Evolutionary conservation across 2,888 invertebrate genomes (phyloP).

Genomic region (Ryuthela nishihirai): DNA sequence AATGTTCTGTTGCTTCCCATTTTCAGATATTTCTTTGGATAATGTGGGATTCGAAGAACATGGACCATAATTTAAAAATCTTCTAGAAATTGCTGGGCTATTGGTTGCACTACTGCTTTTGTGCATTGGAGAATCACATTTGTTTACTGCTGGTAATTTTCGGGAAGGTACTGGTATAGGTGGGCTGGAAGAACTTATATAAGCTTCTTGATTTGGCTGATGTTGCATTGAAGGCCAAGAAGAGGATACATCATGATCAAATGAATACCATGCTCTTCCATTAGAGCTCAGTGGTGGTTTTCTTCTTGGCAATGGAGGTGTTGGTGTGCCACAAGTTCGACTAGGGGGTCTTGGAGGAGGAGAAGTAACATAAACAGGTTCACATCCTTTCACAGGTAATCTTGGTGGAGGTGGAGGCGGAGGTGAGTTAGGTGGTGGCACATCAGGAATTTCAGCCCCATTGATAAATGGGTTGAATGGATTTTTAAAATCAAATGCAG

Average conservation of each 20-base stretch:
- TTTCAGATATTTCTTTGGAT: neutral
- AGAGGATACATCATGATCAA: slow-evolving; percentile 18
- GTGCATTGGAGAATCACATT: neutral
- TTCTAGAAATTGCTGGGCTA: slow-evolving; percentile 3
- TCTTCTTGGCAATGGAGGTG: slow-evolving; percentile 15
- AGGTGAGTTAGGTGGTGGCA: slow-evolving; percentile 17
- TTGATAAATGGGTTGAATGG: slow-evolving; percentile 30
- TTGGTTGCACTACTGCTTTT: slow-evolving; percentile 14
- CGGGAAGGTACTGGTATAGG: slow-evolving; percentile 26
- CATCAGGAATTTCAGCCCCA: slow-evolving; percentile 4
- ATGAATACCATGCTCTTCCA: slow-evolving; percentile 21
- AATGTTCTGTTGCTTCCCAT: no score
- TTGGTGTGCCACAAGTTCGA: slow-evolving; percentile 9
- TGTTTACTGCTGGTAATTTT: slow-evolving; percentile 11
- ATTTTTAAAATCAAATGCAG: slow-evolving; percentile 4
- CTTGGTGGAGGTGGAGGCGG: slow-evolving; percentile 34
- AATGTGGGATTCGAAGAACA: neutral
- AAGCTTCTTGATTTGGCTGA: neutral
- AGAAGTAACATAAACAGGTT: slow-evolving; percentile 1
- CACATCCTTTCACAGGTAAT: slow-evolving; percentile 9
- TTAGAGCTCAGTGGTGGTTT: slow-evolving; percentile 3
- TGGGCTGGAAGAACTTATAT: neutral
- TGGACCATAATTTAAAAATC: neutral
- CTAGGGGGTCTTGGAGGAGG: slow-evolving; percentile 18
- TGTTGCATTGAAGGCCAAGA: neutral